Percentiles rank a stretch among this genome's conserved stretches.
These are phyloP conservation scores for Probosciger aterrimus DNA, from an alignment of 2,113 vertebrate species.

Conservation along the genomic window DNA sequence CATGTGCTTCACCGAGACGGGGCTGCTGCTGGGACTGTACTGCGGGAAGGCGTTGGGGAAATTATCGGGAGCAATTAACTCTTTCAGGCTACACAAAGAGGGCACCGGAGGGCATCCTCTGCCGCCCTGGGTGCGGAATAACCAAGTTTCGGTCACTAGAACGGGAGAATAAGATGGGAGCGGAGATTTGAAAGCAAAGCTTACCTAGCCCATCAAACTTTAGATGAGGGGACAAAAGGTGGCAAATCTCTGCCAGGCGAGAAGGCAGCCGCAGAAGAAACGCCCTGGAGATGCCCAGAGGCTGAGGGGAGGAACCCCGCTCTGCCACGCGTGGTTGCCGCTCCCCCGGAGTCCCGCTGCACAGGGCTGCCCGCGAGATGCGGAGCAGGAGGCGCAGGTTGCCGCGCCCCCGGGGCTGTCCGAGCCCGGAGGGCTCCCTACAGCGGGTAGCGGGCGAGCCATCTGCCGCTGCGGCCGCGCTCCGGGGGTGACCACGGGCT, in stretches of 20 bases:
- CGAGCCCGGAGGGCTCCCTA: not conserved
- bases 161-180: not conserved
- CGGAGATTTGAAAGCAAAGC: not conserved
- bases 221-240: not conserved
- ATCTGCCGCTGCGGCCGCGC: not conserved
- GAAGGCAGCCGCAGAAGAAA: not conserved
- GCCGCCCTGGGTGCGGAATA: not conserved
- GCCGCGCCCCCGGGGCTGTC: not conserved
- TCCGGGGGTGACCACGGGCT: not conserved
- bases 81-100: not conserved
- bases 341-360: not conserved
- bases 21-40: not conserved
- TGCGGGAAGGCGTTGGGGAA: not conserved
- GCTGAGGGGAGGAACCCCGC: not conserved
- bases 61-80: not conserved
- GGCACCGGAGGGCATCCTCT: not conserved
- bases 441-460: not conserved
- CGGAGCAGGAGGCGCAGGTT: not conserved
- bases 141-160: not conserved
- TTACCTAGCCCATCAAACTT: not conserved
- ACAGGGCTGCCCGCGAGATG: not conserved
- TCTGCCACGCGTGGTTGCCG: too few species aligned
- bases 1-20: accelerated
- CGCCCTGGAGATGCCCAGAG: not conserved
- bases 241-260: not conserved